Conservation (phyloP, 2,888 invertebrate genomes). For the Epistrophella euchroma region DNA sequence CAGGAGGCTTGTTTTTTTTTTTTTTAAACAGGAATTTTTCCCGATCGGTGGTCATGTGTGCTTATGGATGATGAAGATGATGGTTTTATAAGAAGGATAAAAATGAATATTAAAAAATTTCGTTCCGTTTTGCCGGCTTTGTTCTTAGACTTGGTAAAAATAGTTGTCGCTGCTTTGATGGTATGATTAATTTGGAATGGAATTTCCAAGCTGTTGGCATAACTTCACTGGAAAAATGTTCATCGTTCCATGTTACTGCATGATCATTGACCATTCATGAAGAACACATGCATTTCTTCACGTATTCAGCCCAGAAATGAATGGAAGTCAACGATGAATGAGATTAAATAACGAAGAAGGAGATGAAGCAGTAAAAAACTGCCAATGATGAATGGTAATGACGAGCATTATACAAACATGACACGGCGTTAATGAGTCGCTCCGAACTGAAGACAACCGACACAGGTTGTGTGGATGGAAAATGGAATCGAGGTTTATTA, state of each 20-base stretch:
- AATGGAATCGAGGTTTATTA: not conserved
- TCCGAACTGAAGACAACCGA: not conserved
- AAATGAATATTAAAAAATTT: slow-evolving; percentile 54
- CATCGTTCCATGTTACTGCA: not conserved
- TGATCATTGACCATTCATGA: slow-evolving; percentile 57
- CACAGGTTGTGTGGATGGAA: slow-evolving; percentile 12
- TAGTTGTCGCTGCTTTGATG: slow-evolving; percentile 42
- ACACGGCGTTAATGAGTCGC: slow-evolving; percentile 28
- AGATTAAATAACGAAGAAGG: slow-evolving; percentile 28
- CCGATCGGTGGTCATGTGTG: slow-evolving; percentile 8
- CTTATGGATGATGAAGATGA: slow-evolving; percentile 23
- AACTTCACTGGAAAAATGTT: slow-evolving; percentile 60
- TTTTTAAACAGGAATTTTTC: slow-evolving; percentile 53
- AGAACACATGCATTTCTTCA: slow-evolving; percentile 66
- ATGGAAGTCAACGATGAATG: slow-evolving; percentile 56
- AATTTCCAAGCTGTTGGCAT: slow-evolving; percentile 60
- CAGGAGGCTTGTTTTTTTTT: slow-evolving; percentile 10
- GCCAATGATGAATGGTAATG: slow-evolving; percentile 42
- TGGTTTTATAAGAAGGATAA: not conserved
- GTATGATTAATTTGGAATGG: slow-evolving; percentile 45
- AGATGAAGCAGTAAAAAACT: slow-evolving; percentile 14
- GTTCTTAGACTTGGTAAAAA: slow-evolving; percentile 23
- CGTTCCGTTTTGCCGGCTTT: slow-evolving; percentile 64
- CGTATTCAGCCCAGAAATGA: slow-evolving; percentile 61
- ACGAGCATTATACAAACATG: slow-evolving; percentile 16